phyloP scores from a whole-genome alignment of 2,888 invertebrate species.

The Pantelozetes paolii region DNA sequence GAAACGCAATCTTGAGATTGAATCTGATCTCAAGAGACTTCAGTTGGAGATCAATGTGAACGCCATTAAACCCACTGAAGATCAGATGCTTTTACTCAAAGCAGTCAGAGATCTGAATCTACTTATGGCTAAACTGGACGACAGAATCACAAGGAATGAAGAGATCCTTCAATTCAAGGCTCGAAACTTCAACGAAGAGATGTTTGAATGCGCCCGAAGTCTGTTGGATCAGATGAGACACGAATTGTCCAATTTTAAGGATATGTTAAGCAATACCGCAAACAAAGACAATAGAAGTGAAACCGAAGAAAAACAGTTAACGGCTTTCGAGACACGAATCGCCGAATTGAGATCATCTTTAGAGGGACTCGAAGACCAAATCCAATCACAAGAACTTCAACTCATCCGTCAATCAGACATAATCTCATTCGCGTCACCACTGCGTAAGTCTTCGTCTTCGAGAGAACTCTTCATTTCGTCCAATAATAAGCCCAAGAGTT shows the following conservation, averaged over 20 bases:
- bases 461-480: slow-evolving; percentile 20
- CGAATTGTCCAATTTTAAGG: slow-evolving; percentile 14
- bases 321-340: slow-evolving; percentile 26
- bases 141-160: slow-evolving; percentile 12
- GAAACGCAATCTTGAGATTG: slow-evolving; percentile 16
- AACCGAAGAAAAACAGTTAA: slow-evolving; percentile 24
- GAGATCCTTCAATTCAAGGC: slow-evolving; percentile 1
- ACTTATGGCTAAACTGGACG: slow-evolving; percentile 28
- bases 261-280: slow-evolving; percentile 12
- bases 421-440: slow-evolving; percentile 13
- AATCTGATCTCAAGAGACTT: neutral
- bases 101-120: slow-evolving; percentile 20
- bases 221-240: slow-evolving; percentile 26
- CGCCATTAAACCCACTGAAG: neutral
- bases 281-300: neutral
- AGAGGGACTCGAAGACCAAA: slow-evolving; percentile 35
- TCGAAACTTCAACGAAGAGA: slow-evolving; percentile 11
- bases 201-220: slow-evolving; percentile 23
- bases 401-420: slow-evolving; percentile 30
- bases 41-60: slow-evolving; percentile 6
- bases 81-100: slow-evolving; percentile 1
- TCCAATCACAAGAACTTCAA: slow-evolving; percentile 35
- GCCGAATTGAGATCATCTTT: neutral
- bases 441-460: slow-evolving; percentile 28
- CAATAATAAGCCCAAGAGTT: slow-evolving; percentile 33